Evolutionary conservation across 1,140 invertebrate species (phyloP), one percentile per base, ranked within the genome.

Genomic region (Pseudomyrmex cubaensis): DNA sequence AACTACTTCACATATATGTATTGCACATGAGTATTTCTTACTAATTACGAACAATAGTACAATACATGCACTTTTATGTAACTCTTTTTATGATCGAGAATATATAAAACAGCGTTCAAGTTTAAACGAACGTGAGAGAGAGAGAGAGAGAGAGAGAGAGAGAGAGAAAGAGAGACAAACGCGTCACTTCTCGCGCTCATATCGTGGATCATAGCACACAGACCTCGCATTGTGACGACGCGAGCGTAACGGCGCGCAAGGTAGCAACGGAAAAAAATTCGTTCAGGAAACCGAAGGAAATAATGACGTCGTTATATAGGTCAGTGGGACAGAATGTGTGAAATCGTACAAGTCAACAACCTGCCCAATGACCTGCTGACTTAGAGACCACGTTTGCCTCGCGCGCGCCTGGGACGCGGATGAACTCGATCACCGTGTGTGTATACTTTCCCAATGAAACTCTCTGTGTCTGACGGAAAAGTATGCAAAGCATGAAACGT

Each of bases 291-390:
- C 20, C 61, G 73, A 83, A 88, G 87, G 85, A 87, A 85, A 88
- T 61, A 80, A 86, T 85, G 90, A 90, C 86, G 88, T 83, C 84
- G 84, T 74, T 74, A 93, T 92, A 85, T 90, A 88, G 92, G 93
- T 93, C 88, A 94, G 93, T 94, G 88, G 93, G 76, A 92, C 93
- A 90, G 87, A 87, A 87, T 90, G 85, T 87, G 92, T 93, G 92
- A 94, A 94, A 94, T 93, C 90, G 90, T 35, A 35, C 74, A 90
- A 90, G 92, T 90, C 93, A 93, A 93, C 89, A 92, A 93, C 91
- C 93, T 85, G 80, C 87, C 62, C 69, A 67, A 89, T 89, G 84
- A 87, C 80, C 86, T 70, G 80, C 78, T 82, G 85, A 84, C 63
- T 90, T 80, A 70, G 63, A 78, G 80, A 82, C 44, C 35, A 85